These are phyloP conservation scores for Girardinichthys multiradiatus DNA, from an alignment of 2,113 vertebrate species.

Conservation along the genomic window DNA sequence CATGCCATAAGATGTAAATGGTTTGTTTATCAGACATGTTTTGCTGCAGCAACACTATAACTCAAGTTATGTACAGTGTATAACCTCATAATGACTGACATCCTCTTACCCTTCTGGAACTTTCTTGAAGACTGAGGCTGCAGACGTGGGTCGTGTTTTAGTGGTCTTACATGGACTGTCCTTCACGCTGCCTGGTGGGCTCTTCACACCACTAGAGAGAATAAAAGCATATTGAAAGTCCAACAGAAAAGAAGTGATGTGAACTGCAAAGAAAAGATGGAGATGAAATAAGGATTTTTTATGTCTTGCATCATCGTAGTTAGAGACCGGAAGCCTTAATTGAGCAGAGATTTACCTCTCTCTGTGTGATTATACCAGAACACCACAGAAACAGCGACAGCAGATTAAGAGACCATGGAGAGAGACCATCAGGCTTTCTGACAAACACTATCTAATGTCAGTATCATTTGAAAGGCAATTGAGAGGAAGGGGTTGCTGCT, in stretches of 20 bases:
- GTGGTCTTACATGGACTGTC: conserved; percentile 53
- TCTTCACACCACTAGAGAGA: conserved; percentile 54
- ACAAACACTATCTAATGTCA: conserved; percentile 45
- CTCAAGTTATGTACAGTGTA: too few species aligned
- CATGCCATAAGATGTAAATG: too few species aligned
- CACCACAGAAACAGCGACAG: not conserved
- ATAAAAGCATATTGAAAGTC: not conserved
- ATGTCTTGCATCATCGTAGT: not conserved
- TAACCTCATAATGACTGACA: not conserved
- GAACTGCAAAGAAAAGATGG: not conserved
- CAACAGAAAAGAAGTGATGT: not conserved
- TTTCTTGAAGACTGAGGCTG: conserved; percentile 62
- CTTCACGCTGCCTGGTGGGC: conserved; percentile 60
- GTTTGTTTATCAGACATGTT: too few species aligned
- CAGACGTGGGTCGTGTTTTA: conserved; percentile 39
- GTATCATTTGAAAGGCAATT: conserved; percentile 54
- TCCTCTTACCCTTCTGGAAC: conserved; percentile 64
- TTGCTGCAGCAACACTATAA: not conserved
- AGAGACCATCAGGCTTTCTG: not conserved
- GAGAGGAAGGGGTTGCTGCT: conserved; percentile 56
- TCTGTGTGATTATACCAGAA: not conserved
- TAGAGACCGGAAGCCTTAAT: not conserved
- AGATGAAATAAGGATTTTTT: not conserved
- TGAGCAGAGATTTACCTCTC: not conserved
- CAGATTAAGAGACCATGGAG: not conserved